Percentiles rank a stretch among this genome's conserved stretches.
phyloP scores from a whole-genome alignment of 2,888 invertebrate genomes.

The Linnaemya vulpina region DNA sequence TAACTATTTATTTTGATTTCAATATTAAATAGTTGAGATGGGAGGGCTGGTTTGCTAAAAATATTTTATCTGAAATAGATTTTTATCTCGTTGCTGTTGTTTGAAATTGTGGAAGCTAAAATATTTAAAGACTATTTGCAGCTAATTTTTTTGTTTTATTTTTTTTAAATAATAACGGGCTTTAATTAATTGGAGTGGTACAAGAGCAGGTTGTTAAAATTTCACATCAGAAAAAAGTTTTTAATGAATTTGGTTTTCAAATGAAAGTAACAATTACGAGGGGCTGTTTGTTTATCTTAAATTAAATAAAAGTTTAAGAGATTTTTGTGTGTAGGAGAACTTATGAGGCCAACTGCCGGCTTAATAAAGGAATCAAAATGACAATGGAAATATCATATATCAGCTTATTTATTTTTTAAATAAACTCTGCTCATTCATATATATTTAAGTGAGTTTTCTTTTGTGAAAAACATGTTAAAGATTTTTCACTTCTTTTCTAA shows the following conservation, averaged over 20 bases:
- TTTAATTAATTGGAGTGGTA: slow-evolving; percentile 2
- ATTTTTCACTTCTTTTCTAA: too few species aligned
- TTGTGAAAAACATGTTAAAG: too few species aligned
- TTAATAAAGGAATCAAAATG: neutral
- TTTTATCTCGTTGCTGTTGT: neutral
- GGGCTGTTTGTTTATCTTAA: too few species aligned
- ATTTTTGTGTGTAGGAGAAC: neutral
- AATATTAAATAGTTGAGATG: slow-evolving; percentile 11
- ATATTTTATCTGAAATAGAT: neutral
- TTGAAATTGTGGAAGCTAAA: neutral
- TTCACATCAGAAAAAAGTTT: neutral
- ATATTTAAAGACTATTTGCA: neutral
- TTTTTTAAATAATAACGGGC: neutral
- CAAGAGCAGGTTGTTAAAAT: slow-evolving; percentile 24
- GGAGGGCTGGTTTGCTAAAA: slow-evolving; percentile 20
- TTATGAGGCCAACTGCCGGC: neutral
- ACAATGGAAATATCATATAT: neutral
- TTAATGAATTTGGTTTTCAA: too few species aligned
- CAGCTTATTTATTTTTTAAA: too few species aligned
- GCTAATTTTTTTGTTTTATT: neutral
- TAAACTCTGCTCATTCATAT: too few species aligned
- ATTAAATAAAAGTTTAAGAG: too few species aligned
- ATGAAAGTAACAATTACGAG: too few species aligned
- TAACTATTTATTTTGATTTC: slow-evolving; percentile 9
- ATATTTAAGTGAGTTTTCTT: too few species aligned